Evolutionary conservation across 2,113 vertebrate genomes (phyloP).

Genomic region (Dasypus novemcinctus): DNA sequence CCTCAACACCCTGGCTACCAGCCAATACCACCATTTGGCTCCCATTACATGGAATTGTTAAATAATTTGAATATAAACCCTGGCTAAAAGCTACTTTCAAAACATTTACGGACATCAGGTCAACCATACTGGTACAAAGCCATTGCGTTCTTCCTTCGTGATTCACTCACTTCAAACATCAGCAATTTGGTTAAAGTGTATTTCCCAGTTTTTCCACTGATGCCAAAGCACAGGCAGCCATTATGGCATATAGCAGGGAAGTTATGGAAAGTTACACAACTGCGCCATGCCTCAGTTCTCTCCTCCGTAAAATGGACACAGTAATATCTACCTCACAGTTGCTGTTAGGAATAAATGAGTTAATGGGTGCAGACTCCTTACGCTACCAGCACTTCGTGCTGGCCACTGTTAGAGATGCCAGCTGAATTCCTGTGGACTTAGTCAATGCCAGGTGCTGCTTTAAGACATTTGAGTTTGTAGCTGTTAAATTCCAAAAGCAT

Average conservation of each 20-base stretch:
- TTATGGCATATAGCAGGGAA: neutral
- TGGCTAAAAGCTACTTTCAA: neutral
- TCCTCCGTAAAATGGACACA: too few species aligned
- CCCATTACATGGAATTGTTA: neutral
- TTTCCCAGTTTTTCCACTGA: neutral
- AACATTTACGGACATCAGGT: neutral
- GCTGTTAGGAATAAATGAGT: too few species aligned
- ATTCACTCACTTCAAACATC: neutral
- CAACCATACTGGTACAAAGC: neutral
- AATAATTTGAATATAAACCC: neutral
- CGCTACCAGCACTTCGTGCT: fast-evolving
- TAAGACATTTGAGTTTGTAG: neutral
- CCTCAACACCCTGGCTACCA: neutral
- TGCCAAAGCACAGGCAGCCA: neutral
- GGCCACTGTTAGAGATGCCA: neutral
- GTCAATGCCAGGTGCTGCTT: neutral
- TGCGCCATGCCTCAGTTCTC: neutral
- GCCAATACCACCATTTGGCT: neutral
- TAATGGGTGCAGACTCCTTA: neutral
- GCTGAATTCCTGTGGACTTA: neutral
- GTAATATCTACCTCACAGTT: too few species aligned
- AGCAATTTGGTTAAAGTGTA: neutral
- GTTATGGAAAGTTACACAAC: neutral
- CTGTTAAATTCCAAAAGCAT: neutral
- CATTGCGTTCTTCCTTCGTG: neutral